phyloP scores from a whole-genome alignment of 2,797 vertebrate genomes.

The Dicrostonyx torquatus region DNA sequence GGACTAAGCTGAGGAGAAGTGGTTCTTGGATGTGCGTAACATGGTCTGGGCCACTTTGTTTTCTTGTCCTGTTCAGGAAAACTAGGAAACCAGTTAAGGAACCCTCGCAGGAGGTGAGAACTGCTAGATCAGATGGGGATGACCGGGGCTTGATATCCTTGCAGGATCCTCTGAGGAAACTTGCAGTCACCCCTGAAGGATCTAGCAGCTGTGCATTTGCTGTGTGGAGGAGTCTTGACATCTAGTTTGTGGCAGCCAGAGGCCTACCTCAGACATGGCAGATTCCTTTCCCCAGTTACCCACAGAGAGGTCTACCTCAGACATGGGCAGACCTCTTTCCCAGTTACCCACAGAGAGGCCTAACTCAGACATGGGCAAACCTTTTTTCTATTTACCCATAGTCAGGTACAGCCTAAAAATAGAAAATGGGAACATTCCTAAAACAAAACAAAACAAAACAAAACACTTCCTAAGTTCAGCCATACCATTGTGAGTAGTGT shows the following conservation, averaged over 20 bases:
- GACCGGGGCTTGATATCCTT: neutral
- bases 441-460: neutral
- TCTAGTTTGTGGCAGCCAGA: neutral
- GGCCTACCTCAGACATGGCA: neutral
- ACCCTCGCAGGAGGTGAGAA: neutral
- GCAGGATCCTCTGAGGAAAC: neutral
- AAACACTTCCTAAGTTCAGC: neutral
- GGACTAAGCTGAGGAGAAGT: no score
- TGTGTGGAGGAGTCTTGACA: neutral
- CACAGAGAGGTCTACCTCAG: neutral
- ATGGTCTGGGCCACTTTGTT: neutral
- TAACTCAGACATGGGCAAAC: no score
- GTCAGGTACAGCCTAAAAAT: neutral
- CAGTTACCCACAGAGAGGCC: no score
- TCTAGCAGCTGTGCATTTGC: neutral
- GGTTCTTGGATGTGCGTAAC: neutral
- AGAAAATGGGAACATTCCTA: neutral
- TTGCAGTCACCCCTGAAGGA: neutral
- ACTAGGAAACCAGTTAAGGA: neutral
- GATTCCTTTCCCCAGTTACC: neutral
- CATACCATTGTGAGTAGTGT: neutral
- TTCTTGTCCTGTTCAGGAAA: slow-evolving; percentile 1
- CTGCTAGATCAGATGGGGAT: neutral
- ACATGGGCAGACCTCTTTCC: no score
- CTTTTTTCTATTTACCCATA: neutral